Percentiles rank a stretch among this genome's conserved stretches.
Conservation (phyloP, 2,113 vertebrate genomes). For the Calonectris borealis region DNA sequence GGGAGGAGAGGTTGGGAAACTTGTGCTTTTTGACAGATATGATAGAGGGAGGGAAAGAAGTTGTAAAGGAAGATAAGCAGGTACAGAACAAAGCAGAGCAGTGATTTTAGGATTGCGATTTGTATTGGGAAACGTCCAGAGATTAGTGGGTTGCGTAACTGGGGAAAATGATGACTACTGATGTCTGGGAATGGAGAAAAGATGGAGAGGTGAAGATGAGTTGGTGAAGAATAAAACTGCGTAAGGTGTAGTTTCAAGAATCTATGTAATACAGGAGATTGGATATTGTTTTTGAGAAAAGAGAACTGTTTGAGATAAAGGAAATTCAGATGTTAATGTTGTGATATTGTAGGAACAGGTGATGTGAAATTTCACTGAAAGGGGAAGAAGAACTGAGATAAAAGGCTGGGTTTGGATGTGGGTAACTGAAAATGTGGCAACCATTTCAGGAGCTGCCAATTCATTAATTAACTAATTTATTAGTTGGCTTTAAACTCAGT, state of each 20-base stretch:
- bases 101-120: constrained; percentile 4
- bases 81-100: constrained; percentile 7
- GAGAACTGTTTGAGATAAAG: not conserved
- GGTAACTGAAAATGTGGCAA: not conserved
- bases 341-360: not conserved
- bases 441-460: constrained; percentile 7
- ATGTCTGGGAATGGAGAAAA: not conserved
- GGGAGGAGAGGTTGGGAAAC: constrained; percentile 9
- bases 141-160: not conserved
- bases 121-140: not conserved
- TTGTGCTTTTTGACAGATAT: not conserved
- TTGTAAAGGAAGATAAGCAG: constrained; percentile 7
- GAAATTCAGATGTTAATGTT: not conserved
- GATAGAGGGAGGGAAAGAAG: not conserved
- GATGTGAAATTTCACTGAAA: constrained; percentile 1
- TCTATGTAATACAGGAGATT: not conserved
- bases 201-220: not conserved
- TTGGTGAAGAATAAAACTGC: not conserved
- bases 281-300: not conserved
- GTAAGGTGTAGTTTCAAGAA: not conserved
- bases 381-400: not conserved
- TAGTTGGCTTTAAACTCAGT: constrained; percentile 15
- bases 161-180: not conserved
- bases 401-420: not conserved
- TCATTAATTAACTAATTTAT: constrained; percentile 14